Evolutionary conservation across 2,888 invertebrate genomes (phyloP), one percentile per base, ranked within the genome.

Genomic region (Melinopterus prodromus): DNA sequence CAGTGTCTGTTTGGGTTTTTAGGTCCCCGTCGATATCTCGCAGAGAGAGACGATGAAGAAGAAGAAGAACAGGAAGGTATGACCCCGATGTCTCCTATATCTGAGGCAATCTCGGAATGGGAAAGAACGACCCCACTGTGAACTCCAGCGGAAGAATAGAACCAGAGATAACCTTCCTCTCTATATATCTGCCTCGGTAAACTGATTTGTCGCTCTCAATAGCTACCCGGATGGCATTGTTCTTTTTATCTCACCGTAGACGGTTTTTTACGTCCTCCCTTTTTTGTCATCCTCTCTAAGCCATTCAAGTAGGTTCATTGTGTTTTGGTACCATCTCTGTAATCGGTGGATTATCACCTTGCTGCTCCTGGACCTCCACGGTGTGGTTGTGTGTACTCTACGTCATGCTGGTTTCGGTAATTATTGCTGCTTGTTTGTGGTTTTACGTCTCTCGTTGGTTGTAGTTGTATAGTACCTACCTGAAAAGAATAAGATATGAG

Each of bases 121-220:
- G 53, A 53, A 53, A 53, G 53, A 53, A 53, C 53, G 53, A 84
- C 83, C 83, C 83, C 82, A 81, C 82, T 82, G 82, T 80, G 80
- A 80, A 82, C 81, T 82, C 81, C 82, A 80, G 83, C 82, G 71
- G 80, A 83, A 84, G 83, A 84, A 84, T 83, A 83, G 84, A 53
- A 53, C 53, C 53, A 82, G 83, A 84, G 84, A 84, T 84, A 84
- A 84, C 84, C 84, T 84, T 83, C 84, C 83, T 83, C 83, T 83
- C 83, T 84, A 82, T 82, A 83, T 81, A 53, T 53, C 53, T 53
- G 53, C 53, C 53, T 84, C 83, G 81, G 83, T 83, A 83, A 84
- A 84, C 84, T 84, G 84, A 84, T 84, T 84, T 84, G 84, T 84
- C 84, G 83, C 81, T 80, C 80, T 84, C 83, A 84, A 83, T 83